Evolutionary conservation across 2,888 invertebrate species (phyloP), one percentile per base, ranked within the genome.

Genomic region (Drosophila tripunctata): DNA sequence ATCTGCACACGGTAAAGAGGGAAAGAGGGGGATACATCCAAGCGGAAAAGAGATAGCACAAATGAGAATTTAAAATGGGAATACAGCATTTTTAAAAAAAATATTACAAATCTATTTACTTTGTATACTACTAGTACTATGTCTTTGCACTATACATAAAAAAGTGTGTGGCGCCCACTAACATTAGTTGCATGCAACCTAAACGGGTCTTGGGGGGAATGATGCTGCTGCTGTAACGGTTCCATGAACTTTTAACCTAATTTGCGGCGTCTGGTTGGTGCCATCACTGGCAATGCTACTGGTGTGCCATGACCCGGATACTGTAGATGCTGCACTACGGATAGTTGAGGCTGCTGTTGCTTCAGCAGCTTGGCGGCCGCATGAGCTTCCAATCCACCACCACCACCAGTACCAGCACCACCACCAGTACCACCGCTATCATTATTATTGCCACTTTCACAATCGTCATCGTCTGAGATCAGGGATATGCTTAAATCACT

Each of bases 401-500:
- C 40, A 44, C 36, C 30, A 2, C 45, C 41, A 10, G 27, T 27
- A 27, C 27, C 10, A 27, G 10, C 10, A 27, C 27, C 27, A 27
- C 8, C 6, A 10, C 27, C 27, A 27, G 10, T 10, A 27, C 27
- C 27, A 10, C 38, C 24, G 7, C 21, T 31, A 15, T 22, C 21
- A 3, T 33, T 54, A 12, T 58, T 72, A 19, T 60, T 67, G 36
- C 64, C 77, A 44, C 58, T 66, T 33, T 89, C 90, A 22, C 83
- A 81, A 21, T 81, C 87, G 47, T 90, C 90, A 51, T 90, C 90
- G 63, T 90, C 90, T 75, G 90, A 90, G 83, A 90, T 89, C 79
- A 90, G 74, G 64, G 90, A 90, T 87, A 90, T 90, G 75, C 90
- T 90, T 57, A 90, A 80, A 69, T 90, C 90, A 60, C 82, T 88